Conservation (phyloP, 2,888 invertebrate species). For the Diachrysia chrysitis region DNA sequence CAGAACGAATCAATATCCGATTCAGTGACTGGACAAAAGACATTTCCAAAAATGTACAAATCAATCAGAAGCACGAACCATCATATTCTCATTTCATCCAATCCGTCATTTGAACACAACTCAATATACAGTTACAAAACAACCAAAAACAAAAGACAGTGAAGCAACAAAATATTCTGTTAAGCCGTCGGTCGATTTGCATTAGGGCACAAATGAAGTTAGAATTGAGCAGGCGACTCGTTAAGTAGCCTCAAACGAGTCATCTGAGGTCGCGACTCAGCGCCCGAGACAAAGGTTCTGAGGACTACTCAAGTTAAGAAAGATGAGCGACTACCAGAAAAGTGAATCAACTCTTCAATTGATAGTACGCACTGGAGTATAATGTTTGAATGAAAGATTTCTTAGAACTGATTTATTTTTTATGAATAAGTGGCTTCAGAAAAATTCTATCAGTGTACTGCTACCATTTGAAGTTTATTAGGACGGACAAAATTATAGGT, state of each 20-base stretch:
- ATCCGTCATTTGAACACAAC: constrained; percentile 15
- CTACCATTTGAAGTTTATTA: no score
- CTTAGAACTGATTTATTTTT: not conserved
- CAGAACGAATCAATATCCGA: no score
- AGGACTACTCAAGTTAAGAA: constrained; percentile 37
- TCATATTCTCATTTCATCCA: not conserved
- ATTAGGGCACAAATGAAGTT: constrained; percentile 61
- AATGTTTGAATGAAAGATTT: not conserved
- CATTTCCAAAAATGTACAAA: not conserved
- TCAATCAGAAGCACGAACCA: not conserved
- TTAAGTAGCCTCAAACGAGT: constrained; percentile 78
- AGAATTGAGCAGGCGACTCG: constrained; percentile 61
- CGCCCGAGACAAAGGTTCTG: constrained; percentile 60
- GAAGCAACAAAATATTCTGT: constrained; percentile 52
- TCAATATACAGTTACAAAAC: constrained; percentile 46
- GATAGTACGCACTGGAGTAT: not conserved
- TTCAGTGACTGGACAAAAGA: not conserved
- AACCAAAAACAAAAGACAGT: constrained; percentile 42
- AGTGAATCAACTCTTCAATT: not conserved
- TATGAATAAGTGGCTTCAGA: no score
- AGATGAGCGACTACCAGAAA: constrained; percentile 19
- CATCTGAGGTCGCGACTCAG: constrained; percentile 67
- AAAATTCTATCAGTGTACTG: not conserved
- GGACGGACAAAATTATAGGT: no score
- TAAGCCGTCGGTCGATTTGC: constrained; percentile 59